A percentile compares a stretch with the other conserved stretches of the same genome.
Conservation (phyloP, 2,113 vertebrate genomes). For the Istiophorus platypterus region DNA sequence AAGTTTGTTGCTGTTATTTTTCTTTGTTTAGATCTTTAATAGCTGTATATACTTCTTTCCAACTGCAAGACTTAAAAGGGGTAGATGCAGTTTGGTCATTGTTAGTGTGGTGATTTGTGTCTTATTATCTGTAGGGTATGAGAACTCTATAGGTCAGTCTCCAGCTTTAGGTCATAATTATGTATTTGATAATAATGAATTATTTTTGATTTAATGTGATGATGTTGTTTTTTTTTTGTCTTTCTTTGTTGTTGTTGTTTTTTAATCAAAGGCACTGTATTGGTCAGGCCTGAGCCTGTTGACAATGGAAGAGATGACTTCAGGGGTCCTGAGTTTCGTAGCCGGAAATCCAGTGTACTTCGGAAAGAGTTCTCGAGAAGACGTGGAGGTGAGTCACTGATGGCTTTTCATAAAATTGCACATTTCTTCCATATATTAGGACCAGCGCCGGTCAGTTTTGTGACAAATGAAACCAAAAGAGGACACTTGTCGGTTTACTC, state of each 20-base stretch:
- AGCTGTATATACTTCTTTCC: background rate
- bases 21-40: background rate
- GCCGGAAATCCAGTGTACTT: constrained; percentile 87
- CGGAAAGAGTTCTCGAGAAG: constrained; percentile 91
- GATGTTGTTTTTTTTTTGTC: background rate
- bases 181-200: background rate
- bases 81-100: background rate
- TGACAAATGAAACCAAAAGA: background rate
- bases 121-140: background rate
- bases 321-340: constrained; percentile 98
- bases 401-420: background rate
- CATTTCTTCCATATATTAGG: background rate
- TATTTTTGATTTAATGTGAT: background rate
- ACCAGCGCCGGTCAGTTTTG: background rate
- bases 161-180: background rate
- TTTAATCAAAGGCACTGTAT: constrained; percentile 88
- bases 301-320: constrained; percentile 97
- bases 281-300: constrained; percentile 96
- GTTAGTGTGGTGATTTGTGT: background rate
- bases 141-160: background rate
- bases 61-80: background rate
- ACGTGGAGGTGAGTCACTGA: constrained; percentile 89
- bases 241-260: background rate
- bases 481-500: background rate
- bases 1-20: background rate